These are phyloP conservation scores for Smittia sp. DNA, from an alignment of 2,888 invertebrate species.

Conservation along the genomic window DNA sequence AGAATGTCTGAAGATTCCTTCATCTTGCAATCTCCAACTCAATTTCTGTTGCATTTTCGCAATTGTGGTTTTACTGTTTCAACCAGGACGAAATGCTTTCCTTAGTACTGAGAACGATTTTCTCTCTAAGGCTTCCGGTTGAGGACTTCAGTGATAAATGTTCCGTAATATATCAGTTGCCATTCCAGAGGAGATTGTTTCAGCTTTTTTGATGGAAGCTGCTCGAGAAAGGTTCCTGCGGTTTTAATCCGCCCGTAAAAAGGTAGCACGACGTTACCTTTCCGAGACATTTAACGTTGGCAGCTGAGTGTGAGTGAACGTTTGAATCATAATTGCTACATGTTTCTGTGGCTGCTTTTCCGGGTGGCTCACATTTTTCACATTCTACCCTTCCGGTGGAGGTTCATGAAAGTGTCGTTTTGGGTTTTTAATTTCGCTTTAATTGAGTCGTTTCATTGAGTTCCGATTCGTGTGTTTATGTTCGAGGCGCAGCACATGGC, in stretches of 20 bases:
- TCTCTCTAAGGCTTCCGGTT: background rate
- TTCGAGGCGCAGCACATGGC: constrained; percentile 25
- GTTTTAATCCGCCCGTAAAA: constrained; percentile 8
- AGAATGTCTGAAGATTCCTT: background rate
- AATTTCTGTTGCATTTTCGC: background rate
- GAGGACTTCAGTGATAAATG: constrained; percentile 1
- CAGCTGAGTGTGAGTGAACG: background rate
- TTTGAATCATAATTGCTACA: constrained; percentile 38
- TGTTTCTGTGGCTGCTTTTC: constrained; percentile 35
- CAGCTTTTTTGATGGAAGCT: constrained; percentile 10
- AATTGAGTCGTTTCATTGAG: constrained; percentile 40
- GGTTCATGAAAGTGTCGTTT: constrained; percentile 34
- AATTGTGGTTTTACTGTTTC: background rate
- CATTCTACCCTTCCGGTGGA: constrained; percentile 20
- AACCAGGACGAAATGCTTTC: background rate
- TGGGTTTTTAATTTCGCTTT: constrained; percentile 40
- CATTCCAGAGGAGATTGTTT: constrained; percentile 35
- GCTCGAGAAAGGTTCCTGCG: constrained; percentile 31
- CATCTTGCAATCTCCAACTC: background rate
- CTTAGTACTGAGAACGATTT: background rate
- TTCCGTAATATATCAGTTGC: background rate
- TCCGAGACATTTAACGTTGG: constrained; percentile 11
- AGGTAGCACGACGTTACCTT: background rate
- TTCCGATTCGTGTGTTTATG: constrained; percentile 20
- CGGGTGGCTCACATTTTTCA: constrained; percentile 32